phyloP scores from a whole-genome alignment of 1,140 invertebrate genomes.

The Leptinotarsa lineolata region DNA sequence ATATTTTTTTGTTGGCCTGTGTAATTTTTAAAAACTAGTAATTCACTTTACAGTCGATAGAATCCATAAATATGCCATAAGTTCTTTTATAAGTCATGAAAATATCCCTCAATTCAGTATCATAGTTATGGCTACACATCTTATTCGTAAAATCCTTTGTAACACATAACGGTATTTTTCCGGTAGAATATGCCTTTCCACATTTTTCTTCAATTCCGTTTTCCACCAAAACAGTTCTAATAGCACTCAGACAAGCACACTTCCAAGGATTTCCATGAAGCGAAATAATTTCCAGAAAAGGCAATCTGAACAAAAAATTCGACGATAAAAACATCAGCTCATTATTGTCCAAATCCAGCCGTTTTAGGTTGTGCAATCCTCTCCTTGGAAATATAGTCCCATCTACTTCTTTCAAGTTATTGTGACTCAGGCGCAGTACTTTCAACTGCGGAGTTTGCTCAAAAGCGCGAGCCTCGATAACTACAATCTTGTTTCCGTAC shows the following conservation, averaged over 20 bases:
- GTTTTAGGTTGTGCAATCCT: conserved; percentile 14
- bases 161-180: conserved; percentile 34
- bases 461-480: conserved; percentile 22
- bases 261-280: conserved; percentile 38
- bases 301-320: conserved; percentile 27
- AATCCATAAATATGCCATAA: no score
- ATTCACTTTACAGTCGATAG: no score
- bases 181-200: conserved; percentile 29
- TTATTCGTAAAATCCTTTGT: background rate
- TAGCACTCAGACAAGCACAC: conserved; percentile 32
- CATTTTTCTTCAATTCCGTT: conserved; percentile 28
- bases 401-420: conserved; percentile 23
- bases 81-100: no score
- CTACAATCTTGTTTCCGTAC: conserved; percentile 24
- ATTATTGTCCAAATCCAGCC: conserved; percentile 33
- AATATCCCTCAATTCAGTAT: no score
- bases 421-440: conserved; percentile 24
- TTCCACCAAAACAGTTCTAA: conserved; percentile 24
- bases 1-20: no score
- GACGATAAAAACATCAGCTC: conserved; percentile 34
- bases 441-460: conserved; percentile 21
- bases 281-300: conserved; percentile 21
- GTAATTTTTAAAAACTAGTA: no score
- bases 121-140: no score
- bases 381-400: conserved; percentile 24